Evolutionary conservation across 1,140 invertebrate genomes (phyloP).

Genomic region (Drosophila bocki): DNA sequence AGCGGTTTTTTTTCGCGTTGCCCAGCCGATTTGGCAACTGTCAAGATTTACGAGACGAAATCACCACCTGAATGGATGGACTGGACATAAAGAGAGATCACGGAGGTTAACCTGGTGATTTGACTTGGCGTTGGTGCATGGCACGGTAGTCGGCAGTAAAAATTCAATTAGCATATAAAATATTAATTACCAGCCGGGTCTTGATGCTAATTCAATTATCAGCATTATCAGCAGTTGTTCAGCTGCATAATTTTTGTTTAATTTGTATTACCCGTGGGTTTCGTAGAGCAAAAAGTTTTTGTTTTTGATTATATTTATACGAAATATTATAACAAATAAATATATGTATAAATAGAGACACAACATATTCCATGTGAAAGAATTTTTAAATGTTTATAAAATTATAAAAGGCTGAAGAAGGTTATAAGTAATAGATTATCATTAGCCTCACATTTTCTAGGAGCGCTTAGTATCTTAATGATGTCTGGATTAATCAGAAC

Average conservation of each 20-base stretch:
- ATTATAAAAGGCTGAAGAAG: too few relatives aligned
- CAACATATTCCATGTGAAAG: too few relatives aligned
- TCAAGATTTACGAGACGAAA: constrained; percentile 51
- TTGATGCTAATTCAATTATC: constrained; percentile 70
- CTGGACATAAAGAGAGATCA: constrained; percentile 52
- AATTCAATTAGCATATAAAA: constrained; percentile 68
- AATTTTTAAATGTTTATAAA: too few relatives aligned
- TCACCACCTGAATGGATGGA: constrained; percentile 27
- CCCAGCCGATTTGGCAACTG: constrained; percentile 62
- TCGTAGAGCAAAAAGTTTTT: background rate
- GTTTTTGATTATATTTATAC: background rate
- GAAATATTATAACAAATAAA: background rate
- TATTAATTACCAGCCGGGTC: constrained; percentile 62
- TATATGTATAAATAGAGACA: background rate
- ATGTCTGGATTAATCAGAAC: background rate
- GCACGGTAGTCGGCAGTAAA: constrained; percentile 69
- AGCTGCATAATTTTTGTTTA: constrained; percentile 26
- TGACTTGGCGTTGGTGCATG: constrained; percentile 33
- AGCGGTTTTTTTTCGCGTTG: constrained; percentile 27
- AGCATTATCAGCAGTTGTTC: constrained; percentile 4
- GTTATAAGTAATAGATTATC: background rate
- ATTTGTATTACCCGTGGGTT: constrained; percentile 5
- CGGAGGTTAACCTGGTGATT: constrained; percentile 56
- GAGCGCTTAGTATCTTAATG: background rate
- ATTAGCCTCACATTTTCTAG: background rate